These are phyloP conservation scores for Scomberomorus guttatus DNA, from an alignment of 2,797 vertebrate species.

Conservation along the genomic window DNA sequence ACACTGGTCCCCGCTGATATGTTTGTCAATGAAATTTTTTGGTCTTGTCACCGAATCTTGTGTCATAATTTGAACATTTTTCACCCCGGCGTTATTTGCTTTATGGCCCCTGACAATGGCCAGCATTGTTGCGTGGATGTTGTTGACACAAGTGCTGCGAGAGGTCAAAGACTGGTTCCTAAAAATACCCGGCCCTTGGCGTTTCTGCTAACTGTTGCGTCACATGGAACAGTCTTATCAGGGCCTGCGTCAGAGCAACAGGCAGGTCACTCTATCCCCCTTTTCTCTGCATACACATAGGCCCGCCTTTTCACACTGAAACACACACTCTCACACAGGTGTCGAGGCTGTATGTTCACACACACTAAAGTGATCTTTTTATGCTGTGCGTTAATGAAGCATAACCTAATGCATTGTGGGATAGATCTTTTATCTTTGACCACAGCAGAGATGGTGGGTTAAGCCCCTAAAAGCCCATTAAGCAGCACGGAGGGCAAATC, in stretches of 20 bases:
- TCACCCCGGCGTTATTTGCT: conserved; percentile 35
- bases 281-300: conserved; percentile 57
- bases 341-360: conserved; percentile 27
- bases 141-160: conserved; percentile 70
- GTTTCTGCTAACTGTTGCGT: conserved; percentile 76
- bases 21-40: conserved; percentile 1
- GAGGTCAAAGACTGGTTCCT: conserved; percentile 80
- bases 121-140: conserved; percentile 56
- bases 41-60: conserved; percentile 26
- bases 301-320: conserved; percentile 36
- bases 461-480: conserved; percentile 55
- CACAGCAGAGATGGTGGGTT: conserved; percentile 28
- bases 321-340: conserved; percentile 30
- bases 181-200: conserved; percentile 78
- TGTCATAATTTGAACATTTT: conserved; percentile 12
- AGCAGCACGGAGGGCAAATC: conserved; percentile 34
- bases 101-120: conserved; percentile 47
- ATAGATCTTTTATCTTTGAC: conserved; percentile 41
- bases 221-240: conserved; percentile 79
- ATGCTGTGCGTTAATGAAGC: conserved; percentile 35
- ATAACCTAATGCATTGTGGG: conserved; percentile 31
- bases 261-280: conserved; percentile 63
- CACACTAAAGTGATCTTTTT: conserved; percentile 6
- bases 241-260: conserved; percentile 76
- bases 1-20: background rate